phyloP scores from a whole-genome alignment of 2,797 vertebrate species.

The Acrossocheilus wenchowensis region DNA sequence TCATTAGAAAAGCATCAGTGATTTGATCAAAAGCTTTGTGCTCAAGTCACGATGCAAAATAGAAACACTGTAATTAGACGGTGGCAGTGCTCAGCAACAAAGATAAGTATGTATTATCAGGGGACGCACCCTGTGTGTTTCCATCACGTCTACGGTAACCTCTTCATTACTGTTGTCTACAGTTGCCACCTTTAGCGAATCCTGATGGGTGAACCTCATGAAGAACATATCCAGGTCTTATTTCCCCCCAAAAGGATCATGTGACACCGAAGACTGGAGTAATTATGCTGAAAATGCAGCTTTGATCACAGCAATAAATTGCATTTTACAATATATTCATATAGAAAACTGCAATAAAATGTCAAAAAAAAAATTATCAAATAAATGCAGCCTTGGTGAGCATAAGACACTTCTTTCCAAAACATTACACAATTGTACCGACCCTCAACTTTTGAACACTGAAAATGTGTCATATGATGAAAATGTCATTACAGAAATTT shows the following conservation, averaged over 20 bases:
- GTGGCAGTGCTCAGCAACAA: slow-evolving; percentile 20
- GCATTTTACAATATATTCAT: neutral
- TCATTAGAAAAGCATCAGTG: slow-evolving; percentile 37
- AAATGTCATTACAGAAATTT: neutral
- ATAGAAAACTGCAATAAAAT: neutral
- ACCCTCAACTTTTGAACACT: neutral
- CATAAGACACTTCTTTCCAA: neutral
- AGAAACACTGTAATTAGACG: slow-evolving; percentile 37
- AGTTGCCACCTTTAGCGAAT: neutral
- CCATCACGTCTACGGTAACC: neutral
- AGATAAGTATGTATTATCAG: slow-evolving; percentile 26
- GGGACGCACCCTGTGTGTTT: slow-evolving; percentile 9
- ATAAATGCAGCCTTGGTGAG: neutral
- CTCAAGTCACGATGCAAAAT: slow-evolving; percentile 27
- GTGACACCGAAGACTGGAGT: neutral
- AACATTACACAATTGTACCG: neutral
- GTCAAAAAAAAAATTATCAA: too few relatives aligned
- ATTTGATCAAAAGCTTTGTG: slow-evolving; percentile 14
- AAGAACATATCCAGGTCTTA: neutral
- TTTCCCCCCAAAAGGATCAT: neutral
- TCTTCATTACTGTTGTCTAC: neutral
- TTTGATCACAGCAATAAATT: neutral
- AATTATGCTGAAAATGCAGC: neutral
- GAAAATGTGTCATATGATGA: neutral
- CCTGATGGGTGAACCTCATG: neutral